Evolutionary conservation across 2,888 invertebrate species (phyloP).

Genomic region (Zygogramma bicolorata): DNA sequence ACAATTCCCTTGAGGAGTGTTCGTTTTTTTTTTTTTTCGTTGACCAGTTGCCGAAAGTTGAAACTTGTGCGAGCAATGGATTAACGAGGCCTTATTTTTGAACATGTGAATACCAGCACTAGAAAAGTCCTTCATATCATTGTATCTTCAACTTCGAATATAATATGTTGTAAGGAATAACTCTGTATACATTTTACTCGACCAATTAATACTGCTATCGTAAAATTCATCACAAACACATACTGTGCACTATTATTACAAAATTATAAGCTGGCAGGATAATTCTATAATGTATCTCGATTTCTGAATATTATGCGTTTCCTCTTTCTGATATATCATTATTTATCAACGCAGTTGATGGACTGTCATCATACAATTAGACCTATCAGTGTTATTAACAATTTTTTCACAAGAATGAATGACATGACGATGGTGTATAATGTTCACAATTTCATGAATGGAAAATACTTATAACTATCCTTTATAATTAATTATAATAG

Average conservation of each 20-base stretch:
- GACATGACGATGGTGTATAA: neutral
- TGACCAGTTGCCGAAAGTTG: too few relatives aligned
- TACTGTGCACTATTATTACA: neutral
- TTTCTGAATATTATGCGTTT: neutral
- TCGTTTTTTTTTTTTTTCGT: too few relatives aligned
- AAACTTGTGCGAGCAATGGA: too few relatives aligned
- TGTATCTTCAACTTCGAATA: too few relatives aligned
- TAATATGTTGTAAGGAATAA: too few relatives aligned
- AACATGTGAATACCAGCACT: too few relatives aligned
- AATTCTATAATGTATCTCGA: neutral
- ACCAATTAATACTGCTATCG: neutral
- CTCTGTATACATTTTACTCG: neutral
- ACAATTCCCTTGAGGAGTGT: too few relatives aligned
- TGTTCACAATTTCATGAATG: neutral
- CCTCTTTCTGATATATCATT: neutral
- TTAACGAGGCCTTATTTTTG: too few relatives aligned
- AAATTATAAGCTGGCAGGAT: neutral
- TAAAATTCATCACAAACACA: neutral
- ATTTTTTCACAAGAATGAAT: neutral
- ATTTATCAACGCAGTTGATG: neutral
- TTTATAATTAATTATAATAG: too few relatives aligned
- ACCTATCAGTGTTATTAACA: neutral
- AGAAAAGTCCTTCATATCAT: too few relatives aligned
- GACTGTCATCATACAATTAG: slow-evolving; percentile 1
- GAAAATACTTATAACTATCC: neutral